phyloP scores from a whole-genome alignment of 2,888 invertebrate species.

The Lithophane socia region DNA sequence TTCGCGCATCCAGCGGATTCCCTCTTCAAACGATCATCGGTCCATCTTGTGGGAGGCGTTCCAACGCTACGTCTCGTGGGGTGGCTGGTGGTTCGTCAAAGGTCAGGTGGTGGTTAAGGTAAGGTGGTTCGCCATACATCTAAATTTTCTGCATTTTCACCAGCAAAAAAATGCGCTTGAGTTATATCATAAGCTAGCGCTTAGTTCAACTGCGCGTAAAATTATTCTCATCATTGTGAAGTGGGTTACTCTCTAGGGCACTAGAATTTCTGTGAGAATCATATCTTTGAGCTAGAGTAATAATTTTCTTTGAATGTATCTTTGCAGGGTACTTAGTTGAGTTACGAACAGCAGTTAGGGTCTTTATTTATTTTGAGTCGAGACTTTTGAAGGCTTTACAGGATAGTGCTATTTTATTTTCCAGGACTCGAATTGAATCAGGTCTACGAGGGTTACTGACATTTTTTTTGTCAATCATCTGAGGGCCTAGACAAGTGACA shows the following conservation, averaged over 20 bases:
- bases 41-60: no score
- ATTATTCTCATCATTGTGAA: conserved; percentile 19
- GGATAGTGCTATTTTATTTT: not conserved
- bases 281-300: conserved; percentile 12
- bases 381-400: not conserved
- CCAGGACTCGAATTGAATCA: no score
- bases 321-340: no score
- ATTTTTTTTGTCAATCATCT: not conserved
- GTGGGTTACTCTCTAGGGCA: conserved; percentile 12
- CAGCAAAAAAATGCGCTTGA: not conserved
- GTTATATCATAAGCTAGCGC: not conserved
- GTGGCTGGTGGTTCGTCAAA: no score
- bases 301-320: conserved; percentile 1
- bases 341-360: not conserved
- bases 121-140: not conserved
- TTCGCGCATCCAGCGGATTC: no score
- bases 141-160: not conserved
- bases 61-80: no score
- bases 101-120: no score
- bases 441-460: not conserved
- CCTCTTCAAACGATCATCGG: no score
- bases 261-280: conserved; percentile 7
- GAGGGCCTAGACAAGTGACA: no score
- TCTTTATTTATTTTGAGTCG: not conserved
- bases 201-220: conserved; percentile 24